Evolutionary conservation across 2,888 invertebrate genomes (phyloP), one percentile per base, ranked within the genome.

Genomic region (Zygogramma bicolorata): DNA sequence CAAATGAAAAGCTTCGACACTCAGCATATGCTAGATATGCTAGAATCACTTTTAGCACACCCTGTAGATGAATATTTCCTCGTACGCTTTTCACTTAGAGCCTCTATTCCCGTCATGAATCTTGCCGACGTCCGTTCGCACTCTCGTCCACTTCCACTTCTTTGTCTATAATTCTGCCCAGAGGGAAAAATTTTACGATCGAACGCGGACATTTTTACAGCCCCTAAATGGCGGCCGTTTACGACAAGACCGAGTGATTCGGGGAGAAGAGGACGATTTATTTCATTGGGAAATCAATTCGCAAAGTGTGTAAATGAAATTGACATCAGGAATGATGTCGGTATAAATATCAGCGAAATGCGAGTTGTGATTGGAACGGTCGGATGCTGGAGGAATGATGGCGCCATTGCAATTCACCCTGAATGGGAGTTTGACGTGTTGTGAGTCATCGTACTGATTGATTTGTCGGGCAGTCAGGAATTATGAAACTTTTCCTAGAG

Each of bases 211-310:
- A 60, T 65, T 72, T 72, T 69, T 61, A 69, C 65, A 57, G 31
- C 68, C 65, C 40, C 18, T 61, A 70, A 70, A 70, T 70, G 61
- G 70, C 66, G 61, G 61, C 68, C 65, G 65, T 72, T 72, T 69
- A 68, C 68, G 65, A 69, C 60, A 22, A 15, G 15, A 8, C 61
- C 58, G 65, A 70, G 70, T 66, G 65, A 66, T 59, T 70, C 70
- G 57, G 70, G 65, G 65, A 66, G 61, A 58, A 57, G 61, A 59
- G 42, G 49, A 66, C 57, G 70, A 70, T 70, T 70, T 70, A 70
- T 70, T 70, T 59, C 49, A 70, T 66, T 46, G 57, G 46, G 25
- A 58, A 70, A 70, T 70, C 70, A 70, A 70, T 70, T 66, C 61
- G 66, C n/a, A 7, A 53, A 53, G 25, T 53, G 25, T 53, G 53